Percentiles rank a stretch among this genome's conserved stretches.
phyloP scores from a whole-genome alignment of 92 coral and sea anemone genomes.

The Epizoanthus ramosus region DNA sequence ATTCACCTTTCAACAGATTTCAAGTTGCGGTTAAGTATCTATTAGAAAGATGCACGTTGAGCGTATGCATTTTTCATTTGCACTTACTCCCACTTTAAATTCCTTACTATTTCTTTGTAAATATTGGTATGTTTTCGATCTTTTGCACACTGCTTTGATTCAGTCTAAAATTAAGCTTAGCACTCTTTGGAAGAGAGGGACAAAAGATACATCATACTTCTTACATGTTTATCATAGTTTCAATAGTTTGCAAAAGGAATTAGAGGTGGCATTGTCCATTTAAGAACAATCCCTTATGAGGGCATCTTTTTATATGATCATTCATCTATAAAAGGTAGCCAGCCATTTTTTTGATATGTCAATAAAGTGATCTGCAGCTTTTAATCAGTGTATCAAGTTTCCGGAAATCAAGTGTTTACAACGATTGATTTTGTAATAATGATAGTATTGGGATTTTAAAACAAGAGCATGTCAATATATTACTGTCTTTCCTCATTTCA shows the following conservation, averaged over 20 bases:
- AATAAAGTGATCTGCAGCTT: constrained; percentile 35
- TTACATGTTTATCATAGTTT: constrained; percentile 35
- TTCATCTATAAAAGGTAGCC: too few species aligned
- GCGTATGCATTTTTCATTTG: too few species aligned
- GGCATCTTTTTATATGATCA: constrained; percentile 22
- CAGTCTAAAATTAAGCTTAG: too few species aligned
- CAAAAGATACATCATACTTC: background rate
- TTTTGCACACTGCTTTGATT: too few species aligned
- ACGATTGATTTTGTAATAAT: constrained; percentile 19
- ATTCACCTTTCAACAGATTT: background rate
- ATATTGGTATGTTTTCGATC: too few species aligned
- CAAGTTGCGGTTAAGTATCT: background rate
- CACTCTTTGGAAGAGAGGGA: background rate
- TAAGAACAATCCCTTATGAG: constrained; percentile 23
- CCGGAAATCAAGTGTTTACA: constrained; percentile 50
- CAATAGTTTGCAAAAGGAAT: constrained; percentile 43
- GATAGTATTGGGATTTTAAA: constrained; percentile 33
- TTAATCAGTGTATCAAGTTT: constrained; percentile 32
- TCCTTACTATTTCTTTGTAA: too few species aligned
- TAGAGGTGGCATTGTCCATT: constrained; percentile 27
- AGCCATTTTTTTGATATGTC: constrained; percentile 35
- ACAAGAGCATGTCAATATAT: constrained; percentile 24
- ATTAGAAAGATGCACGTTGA: too few species aligned
- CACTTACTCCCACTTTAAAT: too few species aligned
- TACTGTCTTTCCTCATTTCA: background rate